phyloP scores from a whole-genome alignment of 2,113 vertebrate genomes.

The Callorhinus ursinus region DNA sequence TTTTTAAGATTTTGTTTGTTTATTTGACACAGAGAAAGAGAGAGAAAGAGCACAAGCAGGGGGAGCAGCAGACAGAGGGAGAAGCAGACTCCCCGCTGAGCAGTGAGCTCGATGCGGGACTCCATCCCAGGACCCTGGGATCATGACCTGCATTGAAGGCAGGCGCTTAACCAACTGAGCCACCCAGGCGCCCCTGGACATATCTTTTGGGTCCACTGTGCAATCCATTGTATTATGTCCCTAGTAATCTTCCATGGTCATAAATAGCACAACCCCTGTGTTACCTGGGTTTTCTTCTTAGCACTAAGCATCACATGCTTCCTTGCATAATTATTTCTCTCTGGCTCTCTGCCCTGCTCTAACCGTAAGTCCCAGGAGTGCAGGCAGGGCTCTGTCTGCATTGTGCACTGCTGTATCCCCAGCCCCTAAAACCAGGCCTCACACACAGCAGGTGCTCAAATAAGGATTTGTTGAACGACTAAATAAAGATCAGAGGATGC shows the following conservation, averaged over 20 bases:
- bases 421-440: not conserved
- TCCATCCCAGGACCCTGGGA: not conserved
- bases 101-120: too few species aligned
- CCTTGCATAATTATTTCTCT: not conserved
- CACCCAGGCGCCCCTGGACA: not conserved
- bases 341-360: not conserved
- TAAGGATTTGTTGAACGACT: not conserved
- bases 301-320: fast-evolving
- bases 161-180: not conserved
- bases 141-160: not conserved
- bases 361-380: too few species aligned
- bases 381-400: not conserved
- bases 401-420: fast-evolving
- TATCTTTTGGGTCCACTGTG: not conserved
- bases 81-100: not conserved
- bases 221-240: not conserved
- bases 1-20: too few species aligned
- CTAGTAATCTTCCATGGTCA: not conserved
- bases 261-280: not conserved
- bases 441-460: not conserved
- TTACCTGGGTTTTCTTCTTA: not conserved
- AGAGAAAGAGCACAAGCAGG: too few species aligned
- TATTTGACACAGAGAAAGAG: too few species aligned
- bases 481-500: not conserved
- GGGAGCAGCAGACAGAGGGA: not conserved